phyloP scores from a whole-genome alignment of 2,113 vertebrate species.

The Antechinus flavipes region DNA sequence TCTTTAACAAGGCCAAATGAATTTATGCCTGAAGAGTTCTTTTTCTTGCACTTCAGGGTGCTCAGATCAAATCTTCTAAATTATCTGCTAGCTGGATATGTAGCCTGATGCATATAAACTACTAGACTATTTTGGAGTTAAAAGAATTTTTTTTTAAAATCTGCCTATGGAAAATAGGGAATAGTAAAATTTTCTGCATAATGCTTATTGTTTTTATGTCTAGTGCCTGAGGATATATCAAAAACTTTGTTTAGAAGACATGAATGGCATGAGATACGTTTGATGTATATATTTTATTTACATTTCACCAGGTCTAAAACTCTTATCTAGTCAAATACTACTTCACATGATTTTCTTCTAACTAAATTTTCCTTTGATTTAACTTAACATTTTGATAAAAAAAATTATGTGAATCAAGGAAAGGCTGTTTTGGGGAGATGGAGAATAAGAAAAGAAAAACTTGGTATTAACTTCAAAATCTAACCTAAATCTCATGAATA shows the following conservation, averaged over 20 bases:
- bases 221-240: neutral
- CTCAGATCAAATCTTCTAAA: neutral
- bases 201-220: neutral
- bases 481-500: neutral
- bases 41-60: neutral
- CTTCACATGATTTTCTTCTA: neutral
- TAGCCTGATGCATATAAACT: neutral
- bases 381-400: neutral
- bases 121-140: neutral
- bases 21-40: neutral
- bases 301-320: neutral
- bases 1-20: neutral
- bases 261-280: neutral
- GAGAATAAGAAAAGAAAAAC: neutral
- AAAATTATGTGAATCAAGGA: neutral
- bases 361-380: neutral
- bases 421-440: neutral
- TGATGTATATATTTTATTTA: neutral
- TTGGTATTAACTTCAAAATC: neutral
- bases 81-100: neutral
- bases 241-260: neutral
- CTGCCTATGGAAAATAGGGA: neutral
- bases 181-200: neutral
- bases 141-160: neutral
- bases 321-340: neutral